These are phyloP conservation scores for Wiebesia pumilae DNA, from an alignment of 1,140 invertebrate species.

Conservation along the genomic window DNA sequence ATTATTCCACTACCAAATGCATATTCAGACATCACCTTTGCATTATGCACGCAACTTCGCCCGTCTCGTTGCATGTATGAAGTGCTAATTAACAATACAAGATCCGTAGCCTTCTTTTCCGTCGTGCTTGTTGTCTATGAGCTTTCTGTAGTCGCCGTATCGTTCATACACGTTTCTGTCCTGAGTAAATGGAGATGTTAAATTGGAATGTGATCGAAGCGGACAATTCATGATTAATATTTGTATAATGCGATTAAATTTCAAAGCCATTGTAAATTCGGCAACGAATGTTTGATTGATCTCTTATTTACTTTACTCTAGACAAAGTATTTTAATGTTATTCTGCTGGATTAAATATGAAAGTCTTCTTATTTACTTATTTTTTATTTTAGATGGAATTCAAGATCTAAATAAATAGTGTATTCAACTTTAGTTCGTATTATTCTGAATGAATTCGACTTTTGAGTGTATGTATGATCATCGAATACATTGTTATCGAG, in stretches of 20 bases:
- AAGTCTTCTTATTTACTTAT: not conserved
- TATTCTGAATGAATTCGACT: not conserved
- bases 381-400: not conserved
- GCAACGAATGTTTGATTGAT: not conserved
- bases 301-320: not conserved
- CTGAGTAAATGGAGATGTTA: not conserved
- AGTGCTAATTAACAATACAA: not conserved
- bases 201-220: not conserved
- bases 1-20: conserved; percentile 13
- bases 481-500: not conserved
- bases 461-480: not conserved
- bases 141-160: not conserved
- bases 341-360: no score
- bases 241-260: not conserved
- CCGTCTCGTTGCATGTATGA: not conserved
- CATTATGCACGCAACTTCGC: not conserved
- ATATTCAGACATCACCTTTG: not conserved
- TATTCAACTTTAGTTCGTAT: not conserved
- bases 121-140: not conserved
- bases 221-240: not conserved
- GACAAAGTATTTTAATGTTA: not conserved
- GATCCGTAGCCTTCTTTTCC: no score
- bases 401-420: not conserved
- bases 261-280: not conserved
- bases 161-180: not conserved